A percentile compares a stretch with the other conserved stretches of the same genome.
Evolutionary conservation across 2,113 vertebrate genomes (phyloP).

Genomic region (Diglossa brunneiventris): DNA sequence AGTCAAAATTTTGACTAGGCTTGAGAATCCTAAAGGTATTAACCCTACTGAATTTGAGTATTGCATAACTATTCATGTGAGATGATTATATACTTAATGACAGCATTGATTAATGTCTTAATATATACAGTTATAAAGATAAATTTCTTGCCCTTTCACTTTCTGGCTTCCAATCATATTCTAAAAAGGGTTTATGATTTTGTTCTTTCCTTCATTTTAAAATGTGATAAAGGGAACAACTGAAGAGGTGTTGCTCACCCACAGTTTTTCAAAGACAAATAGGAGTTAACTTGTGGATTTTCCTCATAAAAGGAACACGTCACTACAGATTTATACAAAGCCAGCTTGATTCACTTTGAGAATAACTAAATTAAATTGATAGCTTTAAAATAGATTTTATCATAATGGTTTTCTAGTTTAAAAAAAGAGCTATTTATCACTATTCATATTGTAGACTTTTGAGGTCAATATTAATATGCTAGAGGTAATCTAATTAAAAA

Average conservation of each 20-base stretch:
- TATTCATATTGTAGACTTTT: not conserved
- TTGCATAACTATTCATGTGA: not conserved
- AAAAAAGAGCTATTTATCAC: not conserved
- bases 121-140: not conserved
- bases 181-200: not conserved
- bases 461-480: not conserved
- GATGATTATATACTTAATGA: not conserved
- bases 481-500: not conserved
- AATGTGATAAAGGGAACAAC: fast-evolving
- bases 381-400: not conserved
- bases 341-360: not conserved
- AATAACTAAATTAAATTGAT: not conserved
- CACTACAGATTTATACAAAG: not conserved
- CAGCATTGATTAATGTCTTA: not conserved
- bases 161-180: not conserved
- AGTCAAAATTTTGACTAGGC: not conserved
- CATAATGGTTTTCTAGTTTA: not conserved
- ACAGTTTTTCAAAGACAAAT: fast-evolving
- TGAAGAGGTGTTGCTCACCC: not conserved
- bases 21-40: not conserved
- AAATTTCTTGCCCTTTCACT: not conserved
- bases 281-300: not conserved
- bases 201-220: not conserved
- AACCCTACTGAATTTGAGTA: not conserved
- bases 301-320: not conserved